Evolutionary conservation across 1,140 invertebrate genomes (phyloP).

Genomic region (Neodiprion pinetum): DNA sequence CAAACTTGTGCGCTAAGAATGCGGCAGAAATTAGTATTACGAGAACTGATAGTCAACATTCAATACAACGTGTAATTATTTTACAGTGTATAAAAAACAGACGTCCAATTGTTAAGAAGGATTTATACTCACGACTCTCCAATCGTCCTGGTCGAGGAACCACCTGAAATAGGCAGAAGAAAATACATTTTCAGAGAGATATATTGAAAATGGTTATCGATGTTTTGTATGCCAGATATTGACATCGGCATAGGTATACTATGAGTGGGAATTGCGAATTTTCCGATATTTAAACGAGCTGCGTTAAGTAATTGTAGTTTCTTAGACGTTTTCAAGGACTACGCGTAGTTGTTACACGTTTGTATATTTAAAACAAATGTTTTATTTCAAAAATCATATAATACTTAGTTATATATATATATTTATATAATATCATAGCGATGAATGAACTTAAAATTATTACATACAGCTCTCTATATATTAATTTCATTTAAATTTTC

Average conservation of each 20-base stretch:
- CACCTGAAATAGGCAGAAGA: slow-evolving; percentile 46
- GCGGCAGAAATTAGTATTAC: background rate
- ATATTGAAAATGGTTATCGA: slow-evolving; percentile 24
- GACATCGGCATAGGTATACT: slow-evolving; percentile 17
- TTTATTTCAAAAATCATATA: slow-evolving; percentile 62
- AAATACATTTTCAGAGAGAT: slow-evolving; percentile 25
- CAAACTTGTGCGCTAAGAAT: background rate
- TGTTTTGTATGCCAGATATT: slow-evolving; percentile 21
- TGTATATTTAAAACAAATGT: slow-evolving; percentile 57
- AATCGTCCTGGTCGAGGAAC: slow-evolving; percentile 47
- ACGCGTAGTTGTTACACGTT: background rate
- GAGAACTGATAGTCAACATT: too few relatives aligned
- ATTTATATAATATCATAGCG: slow-evolving; percentile 49
- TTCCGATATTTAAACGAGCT: too few relatives aligned
- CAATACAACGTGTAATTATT: too few relatives aligned
- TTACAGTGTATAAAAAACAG: too few relatives aligned
- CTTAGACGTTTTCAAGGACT: background rate
- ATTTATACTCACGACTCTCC: slow-evolving; percentile 58
- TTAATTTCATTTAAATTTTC: slow-evolving; percentile 59
- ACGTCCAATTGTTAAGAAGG: too few relatives aligned
- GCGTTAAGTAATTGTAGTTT: background rate
- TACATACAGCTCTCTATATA: slow-evolving; percentile 59
- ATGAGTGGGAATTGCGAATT: background rate
- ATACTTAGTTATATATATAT: slow-evolving; percentile 37
- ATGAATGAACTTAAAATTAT: slow-evolving; percentile 52